Evolutionary conservation across 2,797 vertebrate genomes (phyloP), one percentile per base, ranked within the genome.

Genomic region (Capromys pilorides): DNA sequence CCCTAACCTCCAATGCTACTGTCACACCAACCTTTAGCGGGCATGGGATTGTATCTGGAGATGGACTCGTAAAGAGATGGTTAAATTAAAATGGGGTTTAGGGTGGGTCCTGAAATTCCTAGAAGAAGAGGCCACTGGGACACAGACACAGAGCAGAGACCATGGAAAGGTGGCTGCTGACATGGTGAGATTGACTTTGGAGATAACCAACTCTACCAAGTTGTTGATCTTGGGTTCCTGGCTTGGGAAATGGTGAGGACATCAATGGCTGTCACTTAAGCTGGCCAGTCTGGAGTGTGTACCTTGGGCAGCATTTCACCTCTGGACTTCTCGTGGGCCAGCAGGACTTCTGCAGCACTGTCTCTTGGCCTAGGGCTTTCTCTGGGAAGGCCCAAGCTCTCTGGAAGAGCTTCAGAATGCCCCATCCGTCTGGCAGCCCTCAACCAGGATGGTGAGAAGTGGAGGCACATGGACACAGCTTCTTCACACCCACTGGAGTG

Each of bases 271-370:
- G 5, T 39, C 36, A 39, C 21, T 22, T 10, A 71, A 71, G 19
- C 69, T 39, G 69, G n/a, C 69, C 9, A 22, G 69, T 71, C 31
- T 33, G 31, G n/a, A 22, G 36, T 36, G 67, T n/a, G 5, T 5
- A 24, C 77, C 21, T 45, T 3, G 7, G 31, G 83, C n/a, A 82
- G 13, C 22, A 3, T 45, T 24, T 45, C 45, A 8, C 5, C 62
- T 22, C 62, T 36, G 80, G 12, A 24, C 2, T 64, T 88, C 19
- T 41, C 71, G 18, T 6, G 62, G 31, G 39, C 33, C 26, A 6
- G 0, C 0, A 0, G 6, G 69, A 67, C 84, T 49, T 49, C 2
- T 7, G 51, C 36, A 22, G 19, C n/a, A 3, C 16, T 12, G 24
- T 39, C 28, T 61, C 80, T 84, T 54, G 49, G 31, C 41, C 39